phyloP scores from a whole-genome alignment of 1,140 invertebrate species.

The Adoxophyes honmai region DNA sequence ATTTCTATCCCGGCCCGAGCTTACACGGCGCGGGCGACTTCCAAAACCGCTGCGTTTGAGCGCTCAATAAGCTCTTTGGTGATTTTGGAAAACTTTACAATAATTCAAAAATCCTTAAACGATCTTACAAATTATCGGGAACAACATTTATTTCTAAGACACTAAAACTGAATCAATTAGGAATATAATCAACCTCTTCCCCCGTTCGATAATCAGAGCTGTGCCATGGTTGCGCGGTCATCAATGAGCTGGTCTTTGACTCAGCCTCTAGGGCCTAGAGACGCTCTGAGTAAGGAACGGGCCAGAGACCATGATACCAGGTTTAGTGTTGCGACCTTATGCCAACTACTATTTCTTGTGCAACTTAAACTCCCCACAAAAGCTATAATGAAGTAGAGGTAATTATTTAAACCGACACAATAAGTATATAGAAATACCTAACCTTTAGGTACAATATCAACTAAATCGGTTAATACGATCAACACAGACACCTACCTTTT shows the following conservation, averaged over 20 bases:
- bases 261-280: background rate
- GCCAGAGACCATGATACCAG: slow-evolving; percentile 29
- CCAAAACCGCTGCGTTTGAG: slow-evolving; percentile 36
- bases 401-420: slow-evolving; percentile 73
- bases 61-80: slow-evolving; percentile 16
- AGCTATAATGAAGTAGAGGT: slow-evolving; percentile 72
- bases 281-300: background rate
- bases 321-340: slow-evolving; percentile 56
- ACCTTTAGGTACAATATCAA: slow-evolving; percentile 66
- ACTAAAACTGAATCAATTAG: slow-evolving; percentile 52
- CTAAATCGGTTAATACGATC: slow-evolving; percentile 70
- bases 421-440: slow-evolving; percentile 73
- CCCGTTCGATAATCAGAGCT: slow-evolving; percentile 1
- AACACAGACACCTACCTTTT: slow-evolving; percentile 72
- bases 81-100: slow-evolving; percentile 32
- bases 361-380: slow-evolving; percentile 71
- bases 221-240: no score
- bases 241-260: no score
- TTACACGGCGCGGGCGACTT: slow-evolving; percentile 46
- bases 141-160: slow-evolving; percentile 71
- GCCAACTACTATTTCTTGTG: slow-evolving; percentile 68
- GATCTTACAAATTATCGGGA: slow-evolving; percentile 72
- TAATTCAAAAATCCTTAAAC: slow-evolving; percentile 35
- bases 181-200: background rate
- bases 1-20: slow-evolving; percentile 58